Evolutionary conservation across 2,797 vertebrate genomes (phyloP), one percentile per base, ranked within the genome.

Genomic region (Ptychadena robeensis): DNA sequence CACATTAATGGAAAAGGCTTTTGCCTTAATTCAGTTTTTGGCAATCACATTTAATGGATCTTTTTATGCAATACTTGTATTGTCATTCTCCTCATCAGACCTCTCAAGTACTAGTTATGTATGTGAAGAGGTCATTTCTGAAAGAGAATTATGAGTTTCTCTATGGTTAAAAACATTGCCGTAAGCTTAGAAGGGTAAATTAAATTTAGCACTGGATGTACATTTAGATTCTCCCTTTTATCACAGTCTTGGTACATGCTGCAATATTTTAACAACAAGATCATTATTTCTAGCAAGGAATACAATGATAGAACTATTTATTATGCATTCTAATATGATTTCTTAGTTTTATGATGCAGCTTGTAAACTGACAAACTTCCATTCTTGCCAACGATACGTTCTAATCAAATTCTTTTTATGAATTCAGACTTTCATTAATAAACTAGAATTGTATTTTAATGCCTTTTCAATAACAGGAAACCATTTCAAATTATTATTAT

Each of bases 1-100:
- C 75, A 83, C 44, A 59, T 78, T 83, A 83, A 82, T 76, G 72
- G 80, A 83, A 83, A 78, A 72, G 25, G 57, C 68, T 67, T 83
- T 79, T 72, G 74, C 63, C 81, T 74, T 83, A 83, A 83, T 78
- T 83, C 81, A 83, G 74, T 78, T 79, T 83, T 83, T 83, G 67
- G 59, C 81, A 83, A 79, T 83, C 82, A 83, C 68, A 79, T 79
- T 34, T 83, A 83, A 83, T 79, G 82, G 75, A 83, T 79, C 75
- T 66, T 65, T 73, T 83, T 79, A 79, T 73, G 68, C 69, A 79
- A 79, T 83, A 66, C 75, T 73, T 73, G 74, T 79, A 59, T 79
- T 61, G 82, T 83, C 82, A 72, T 79, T 79, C 27, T 73, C 61
- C 61, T 79, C 82, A 79, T 83, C 75, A 73, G 32, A 18, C 32